A percentile compares a stretch with the other conserved stretches of the same genome.
Evolutionary conservation across 2,113 vertebrate genomes (phyloP).

Genomic region (Drymodes brunneopygia): DNA sequence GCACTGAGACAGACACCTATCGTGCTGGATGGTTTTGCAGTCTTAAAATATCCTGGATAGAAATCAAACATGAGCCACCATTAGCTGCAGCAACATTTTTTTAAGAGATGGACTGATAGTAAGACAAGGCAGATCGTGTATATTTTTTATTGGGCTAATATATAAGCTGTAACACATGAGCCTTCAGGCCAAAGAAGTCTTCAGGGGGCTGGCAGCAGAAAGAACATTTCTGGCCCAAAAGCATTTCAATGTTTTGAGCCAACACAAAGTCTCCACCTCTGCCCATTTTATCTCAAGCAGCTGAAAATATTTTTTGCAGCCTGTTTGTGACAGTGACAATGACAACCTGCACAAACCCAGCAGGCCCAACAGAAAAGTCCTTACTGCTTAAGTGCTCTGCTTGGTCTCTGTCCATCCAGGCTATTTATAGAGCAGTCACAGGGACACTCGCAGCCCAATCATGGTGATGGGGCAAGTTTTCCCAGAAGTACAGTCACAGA

Average conservation of each 20-base stretch:
- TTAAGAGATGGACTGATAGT: neutral
- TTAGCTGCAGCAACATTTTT: neutral
- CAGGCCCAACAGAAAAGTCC: neutral
- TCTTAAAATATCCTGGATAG: neutral
- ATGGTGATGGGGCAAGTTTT: neutral
- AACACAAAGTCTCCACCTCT: neutral
- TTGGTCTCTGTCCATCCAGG: neutral
- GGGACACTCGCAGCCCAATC: neutral
- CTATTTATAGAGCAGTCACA: slow-evolving; percentile 11
- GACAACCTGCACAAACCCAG: neutral
- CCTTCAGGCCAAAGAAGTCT: neutral
- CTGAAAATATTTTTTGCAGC: slow-evolving; percentile 11
- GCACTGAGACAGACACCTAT: neutral
- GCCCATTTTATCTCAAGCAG: neutral
- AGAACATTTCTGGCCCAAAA: neutral
- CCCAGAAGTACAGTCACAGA: neutral
- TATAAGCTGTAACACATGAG: neutral
- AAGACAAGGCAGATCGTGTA: neutral
- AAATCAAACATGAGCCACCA: neutral
- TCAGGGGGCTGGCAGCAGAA: neutral
- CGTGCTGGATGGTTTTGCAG: neutral
- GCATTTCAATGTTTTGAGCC: neutral
- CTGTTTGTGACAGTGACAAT: neutral
- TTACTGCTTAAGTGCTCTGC: neutral
- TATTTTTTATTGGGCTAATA: neutral